Evolutionary conservation across 2,797 vertebrate genomes (phyloP), one percentile per base, ranked within the genome.

Genomic region (Trematomus bernacchii): DNA sequence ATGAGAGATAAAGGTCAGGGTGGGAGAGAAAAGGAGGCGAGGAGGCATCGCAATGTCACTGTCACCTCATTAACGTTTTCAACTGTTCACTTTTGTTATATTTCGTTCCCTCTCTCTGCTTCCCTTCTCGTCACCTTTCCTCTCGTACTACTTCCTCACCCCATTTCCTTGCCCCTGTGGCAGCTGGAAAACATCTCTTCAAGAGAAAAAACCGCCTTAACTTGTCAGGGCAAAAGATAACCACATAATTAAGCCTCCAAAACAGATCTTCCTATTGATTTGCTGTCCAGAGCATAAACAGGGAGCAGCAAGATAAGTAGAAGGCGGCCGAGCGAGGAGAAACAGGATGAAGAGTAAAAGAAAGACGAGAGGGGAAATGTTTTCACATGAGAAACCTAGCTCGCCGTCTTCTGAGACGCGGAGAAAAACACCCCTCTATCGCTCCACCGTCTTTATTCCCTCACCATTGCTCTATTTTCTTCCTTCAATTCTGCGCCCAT

Each of bases 181-280:
- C 61, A 77, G 46, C 75, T 73, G 1, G 73, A 19, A 58, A 40
- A 50, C 59, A 72, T 82, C 82, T 76, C 16, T 61, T 51, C 16
- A 2, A 37, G n/a, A 84, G 78, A 82, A 76, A 85, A 87, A 37
- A 85, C 85, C 21, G 46, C 65, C 13, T 7, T 6, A 76, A 76
- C 72, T 55, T 50, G 75, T 50, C 75, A 82, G 79, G 67, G 80
- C 71, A 86, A 73, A 82, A 64, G 63, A 72, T 78, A 91, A 88
- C 76, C 83, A 84, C 71, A 90, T 84, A 91, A 91, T 91, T 86
- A 88, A 87, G 76, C 68, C 74, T 52, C 72, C 50, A 21, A 80
- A 85, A 87, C 80, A 77, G 79, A 71, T 77, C 85, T 64, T 70
- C 52, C 69, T 83, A 94, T 92, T 44, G 92, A 92, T 92, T 91